Evolutionary conservation across 2,797 vertebrate species (phyloP).

Genomic region (Rallus crepitans): DNA sequence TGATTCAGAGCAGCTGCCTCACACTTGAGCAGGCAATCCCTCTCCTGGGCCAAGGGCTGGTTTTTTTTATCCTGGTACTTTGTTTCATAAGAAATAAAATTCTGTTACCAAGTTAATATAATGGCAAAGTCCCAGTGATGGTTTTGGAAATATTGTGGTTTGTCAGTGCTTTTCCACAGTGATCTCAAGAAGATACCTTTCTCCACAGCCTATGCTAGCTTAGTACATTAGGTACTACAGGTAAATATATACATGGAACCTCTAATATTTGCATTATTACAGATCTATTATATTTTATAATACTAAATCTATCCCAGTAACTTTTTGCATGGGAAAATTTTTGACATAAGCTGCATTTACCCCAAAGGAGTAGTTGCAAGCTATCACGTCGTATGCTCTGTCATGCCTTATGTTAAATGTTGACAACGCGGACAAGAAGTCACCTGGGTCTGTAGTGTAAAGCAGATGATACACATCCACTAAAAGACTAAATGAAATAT

Average conservation of each 20-base stretch:
- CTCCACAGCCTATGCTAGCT: neutral
- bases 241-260: neutral
- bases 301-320: neutral
- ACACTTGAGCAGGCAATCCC: neutral
- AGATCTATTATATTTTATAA: neutral
- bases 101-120: neutral
- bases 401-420: neutral
- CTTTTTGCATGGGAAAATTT: neutral
- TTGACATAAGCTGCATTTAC: neutral
- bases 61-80: neutral
- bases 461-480: neutral
- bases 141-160: neutral
- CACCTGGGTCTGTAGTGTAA: neutral
- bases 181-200: neutral
- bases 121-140: neutral
- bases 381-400: neutral
- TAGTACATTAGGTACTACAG: neutral
- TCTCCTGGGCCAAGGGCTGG: neutral
- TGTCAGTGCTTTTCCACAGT: neutral
- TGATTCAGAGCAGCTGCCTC: neutral
- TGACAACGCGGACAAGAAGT: neutral
- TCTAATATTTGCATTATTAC: neutral
- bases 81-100: neutral
- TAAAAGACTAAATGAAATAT: slow-evolving; percentile 6
- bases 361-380: neutral